These are phyloP conservation scores for Lepus europaeus DNA, from an alignment of 2,113 vertebrate species.

Conservation along the genomic window DNA sequence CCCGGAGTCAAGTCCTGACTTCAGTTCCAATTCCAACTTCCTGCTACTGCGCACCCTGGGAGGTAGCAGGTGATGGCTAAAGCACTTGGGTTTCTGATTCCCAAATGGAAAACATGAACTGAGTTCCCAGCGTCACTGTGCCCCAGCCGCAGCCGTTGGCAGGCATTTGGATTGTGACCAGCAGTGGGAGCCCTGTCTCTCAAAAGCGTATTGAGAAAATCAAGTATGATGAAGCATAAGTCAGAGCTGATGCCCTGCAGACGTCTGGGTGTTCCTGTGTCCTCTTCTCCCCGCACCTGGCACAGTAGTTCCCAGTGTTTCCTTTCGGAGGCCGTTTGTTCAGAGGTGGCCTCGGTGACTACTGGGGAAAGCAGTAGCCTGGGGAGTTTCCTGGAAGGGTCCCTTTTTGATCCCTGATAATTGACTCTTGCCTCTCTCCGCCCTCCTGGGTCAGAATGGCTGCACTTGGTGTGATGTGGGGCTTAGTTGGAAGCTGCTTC, in stretches of 20 bases:
- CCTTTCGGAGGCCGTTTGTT: not conserved
- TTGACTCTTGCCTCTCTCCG: not conserved
- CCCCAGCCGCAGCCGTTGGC: no score
- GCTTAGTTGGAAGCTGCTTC: not conserved
- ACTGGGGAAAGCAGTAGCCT: not conserved
- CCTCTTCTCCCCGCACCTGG: not conserved
- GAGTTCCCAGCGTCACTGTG: no score
- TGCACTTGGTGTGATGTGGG: not conserved
- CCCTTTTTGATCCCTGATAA: not conserved
- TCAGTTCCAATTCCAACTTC: no score
- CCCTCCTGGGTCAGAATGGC: not conserved
- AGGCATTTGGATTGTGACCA: no score
- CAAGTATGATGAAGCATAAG: not conserved
- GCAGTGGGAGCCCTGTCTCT: no score
- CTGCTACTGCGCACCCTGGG: no score
- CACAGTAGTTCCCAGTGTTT: not conserved
- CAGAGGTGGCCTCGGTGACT: not conserved
- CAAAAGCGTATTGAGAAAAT: no score
- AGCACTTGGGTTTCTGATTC: no score
- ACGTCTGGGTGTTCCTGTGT: no score
- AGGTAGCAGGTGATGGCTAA: no score
- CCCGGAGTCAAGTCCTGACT: no score
- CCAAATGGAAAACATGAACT: no score
- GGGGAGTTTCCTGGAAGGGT: not conserved
- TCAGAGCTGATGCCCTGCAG: not conserved